Evolutionary conservation across 2,113 vertebrate genomes (phyloP).

Genomic region (Ondatra zibethicus): DNA sequence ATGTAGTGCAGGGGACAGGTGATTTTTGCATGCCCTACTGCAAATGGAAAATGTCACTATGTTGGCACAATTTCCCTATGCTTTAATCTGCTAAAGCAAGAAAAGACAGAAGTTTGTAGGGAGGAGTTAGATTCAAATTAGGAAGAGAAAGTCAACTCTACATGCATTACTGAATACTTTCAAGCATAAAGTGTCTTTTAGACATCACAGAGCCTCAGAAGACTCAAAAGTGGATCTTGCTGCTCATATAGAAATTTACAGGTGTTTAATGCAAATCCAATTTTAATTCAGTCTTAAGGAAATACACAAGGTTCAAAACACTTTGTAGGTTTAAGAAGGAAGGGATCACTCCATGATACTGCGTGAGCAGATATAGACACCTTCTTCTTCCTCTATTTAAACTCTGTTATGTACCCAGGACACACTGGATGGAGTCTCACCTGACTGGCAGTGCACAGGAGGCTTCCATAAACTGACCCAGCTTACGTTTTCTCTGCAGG

Average conservation of each 20-base stretch:
- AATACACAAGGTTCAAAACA: not conserved
- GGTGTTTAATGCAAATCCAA: not conserved
- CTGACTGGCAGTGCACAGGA: not conserved
- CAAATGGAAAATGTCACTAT: not conserved
- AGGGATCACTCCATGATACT: not conserved
- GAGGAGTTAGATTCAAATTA: not conserved
- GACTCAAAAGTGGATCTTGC: not conserved
- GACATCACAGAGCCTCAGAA: not conserved
- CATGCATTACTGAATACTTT: not conserved
- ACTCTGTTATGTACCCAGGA: not conserved
- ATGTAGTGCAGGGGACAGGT: not conserved
- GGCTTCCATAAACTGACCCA: not conserved
- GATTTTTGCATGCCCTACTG: conserved; percentile 23
- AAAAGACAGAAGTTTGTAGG: not conserved
- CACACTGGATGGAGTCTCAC: not conserved
- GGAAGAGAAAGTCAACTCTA: not conserved
- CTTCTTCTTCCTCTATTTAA: not conserved
- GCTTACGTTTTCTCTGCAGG: not conserved
- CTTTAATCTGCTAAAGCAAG: not conserved
- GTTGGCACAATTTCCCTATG: not conserved
- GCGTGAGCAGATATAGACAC: not conserved
- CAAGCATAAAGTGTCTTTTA: not conserved
- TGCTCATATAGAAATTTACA: not conserved
- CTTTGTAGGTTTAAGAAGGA: not conserved
- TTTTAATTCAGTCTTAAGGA: not conserved